phyloP scores from a whole-genome alignment of 2,113 vertebrate genomes.

The Rutilus rutilus region DNA sequence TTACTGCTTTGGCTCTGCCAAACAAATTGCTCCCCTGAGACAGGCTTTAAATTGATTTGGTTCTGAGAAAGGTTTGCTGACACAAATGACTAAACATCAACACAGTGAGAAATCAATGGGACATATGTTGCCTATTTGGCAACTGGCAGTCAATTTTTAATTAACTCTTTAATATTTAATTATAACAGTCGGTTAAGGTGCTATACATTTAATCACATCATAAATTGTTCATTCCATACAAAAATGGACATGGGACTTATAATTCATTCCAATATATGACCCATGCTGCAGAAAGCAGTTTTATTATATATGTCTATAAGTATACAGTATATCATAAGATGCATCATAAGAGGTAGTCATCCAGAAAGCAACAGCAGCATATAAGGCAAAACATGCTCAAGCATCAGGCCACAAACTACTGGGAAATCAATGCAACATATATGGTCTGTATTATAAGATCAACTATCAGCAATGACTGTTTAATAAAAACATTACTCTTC shows the following conservation, averaged over 20 bases:
- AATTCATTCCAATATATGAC: neutral
- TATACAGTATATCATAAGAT: conserved; percentile 20
- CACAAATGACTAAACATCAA: conserved; percentile 7
- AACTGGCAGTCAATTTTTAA: conserved; percentile 8
- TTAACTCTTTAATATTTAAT: conserved; percentile 36
- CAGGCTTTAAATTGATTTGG: conserved; percentile 9
- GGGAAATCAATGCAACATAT: conserved; percentile 21
- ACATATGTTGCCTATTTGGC: conserved; percentile 20
- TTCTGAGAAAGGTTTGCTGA: conserved; percentile 22
- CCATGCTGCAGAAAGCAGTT: conserved; percentile 32
- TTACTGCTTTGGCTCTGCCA: neutral
- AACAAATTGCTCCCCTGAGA: neutral
- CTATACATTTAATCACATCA: conserved; percentile 8
- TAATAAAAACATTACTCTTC: conserved; percentile 1
- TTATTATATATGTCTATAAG: conserved; percentile 10
- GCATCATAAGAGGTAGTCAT: conserved; percentile 40
- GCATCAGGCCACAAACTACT: conserved; percentile 25
- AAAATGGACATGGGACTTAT: conserved; percentile 1
- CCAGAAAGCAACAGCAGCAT: conserved; percentile 7
- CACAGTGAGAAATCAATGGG: conserved; percentile 12
- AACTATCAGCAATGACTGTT: neutral
- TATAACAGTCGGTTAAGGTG: conserved; percentile 29
- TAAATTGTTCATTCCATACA: conserved; percentile 13
- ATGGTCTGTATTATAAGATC: neutral
- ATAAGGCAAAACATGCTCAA: conserved; percentile 37